Conservation (phyloP, 2,113 vertebrate genomes). For the Uria lomvia region DNA sequence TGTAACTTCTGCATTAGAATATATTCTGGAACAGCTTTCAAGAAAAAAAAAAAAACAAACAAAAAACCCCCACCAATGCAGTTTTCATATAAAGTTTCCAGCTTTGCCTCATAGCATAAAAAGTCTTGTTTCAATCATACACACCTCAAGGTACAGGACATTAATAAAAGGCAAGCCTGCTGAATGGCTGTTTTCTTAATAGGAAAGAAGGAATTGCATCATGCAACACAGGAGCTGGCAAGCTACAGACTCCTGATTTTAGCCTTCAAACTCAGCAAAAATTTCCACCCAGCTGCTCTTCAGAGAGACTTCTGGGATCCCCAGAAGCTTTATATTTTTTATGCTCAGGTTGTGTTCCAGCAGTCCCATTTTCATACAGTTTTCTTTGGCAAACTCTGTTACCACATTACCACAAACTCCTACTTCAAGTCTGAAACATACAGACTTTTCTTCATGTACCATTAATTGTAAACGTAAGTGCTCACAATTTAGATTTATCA, state of each 20-base stretch:
- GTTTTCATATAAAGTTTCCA: not conserved
- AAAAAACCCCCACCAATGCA: not conserved
- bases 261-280: conserved; percentile 14
- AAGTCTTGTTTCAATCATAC: conserved; percentile 16
- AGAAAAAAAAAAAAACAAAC: not conserved
- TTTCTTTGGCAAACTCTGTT: conserved; percentile 49
- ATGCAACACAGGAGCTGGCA: conserved; percentile 4
- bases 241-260: not conserved
- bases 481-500: conserved; percentile 3
- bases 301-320: conserved; percentile 21
- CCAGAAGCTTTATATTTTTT: conserved; percentile 12
- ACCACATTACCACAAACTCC: conserved; percentile 7
- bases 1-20: not conserved
- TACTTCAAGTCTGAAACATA: not conserved
- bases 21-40: not conserved
- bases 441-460: not conserved
- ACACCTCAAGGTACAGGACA: not conserved
- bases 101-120: not conserved
- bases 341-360: conserved; percentile 32
- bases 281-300: conserved; percentile 20
- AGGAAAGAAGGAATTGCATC: conserved; percentile 7
- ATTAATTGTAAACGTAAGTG: not conserved
- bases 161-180: conserved; percentile 5
- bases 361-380: conserved; percentile 4
- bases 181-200: not conserved